Conservation (phyloP, 2,888 invertebrate genomes). For the Deilephila porcellus region DNA sequence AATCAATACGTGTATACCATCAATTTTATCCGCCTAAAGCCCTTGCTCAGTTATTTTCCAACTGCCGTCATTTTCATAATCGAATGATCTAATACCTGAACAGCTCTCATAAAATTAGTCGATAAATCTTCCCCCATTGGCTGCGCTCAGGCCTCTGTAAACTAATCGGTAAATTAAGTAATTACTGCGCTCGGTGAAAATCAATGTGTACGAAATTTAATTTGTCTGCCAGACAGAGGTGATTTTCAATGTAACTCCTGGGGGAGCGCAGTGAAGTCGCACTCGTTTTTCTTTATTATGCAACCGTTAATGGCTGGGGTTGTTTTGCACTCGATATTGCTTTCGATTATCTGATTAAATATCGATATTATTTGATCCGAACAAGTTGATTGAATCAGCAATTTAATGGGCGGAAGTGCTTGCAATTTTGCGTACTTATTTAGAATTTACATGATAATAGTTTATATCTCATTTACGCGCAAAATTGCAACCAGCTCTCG, state of each 20-base stretch:
- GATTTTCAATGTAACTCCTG: conserved; percentile 61
- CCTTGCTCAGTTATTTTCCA: neutral
- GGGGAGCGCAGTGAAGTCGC: conserved; percentile 49
- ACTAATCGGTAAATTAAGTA: conserved; percentile 78
- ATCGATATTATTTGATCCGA: neutral
- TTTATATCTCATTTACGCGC: too few relatives aligned
- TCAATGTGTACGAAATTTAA: conserved; percentile 79
- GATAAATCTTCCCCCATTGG: conserved; percentile 67
- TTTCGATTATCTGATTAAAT: conserved; percentile 6
- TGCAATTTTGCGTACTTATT: neutral
- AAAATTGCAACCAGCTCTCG: too few relatives aligned
- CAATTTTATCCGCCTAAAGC: neutral
- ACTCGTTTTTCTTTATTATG: conserved; percentile 61
- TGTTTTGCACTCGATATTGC: conserved; percentile 49
- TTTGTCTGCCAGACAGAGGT: conserved; percentile 65
- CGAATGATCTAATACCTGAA: conserved; percentile 54
- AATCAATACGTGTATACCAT: too few relatives aligned
- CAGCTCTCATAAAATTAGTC: conserved; percentile 58
- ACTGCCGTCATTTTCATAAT: conserved; percentile 49
- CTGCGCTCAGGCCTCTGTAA: conserved; percentile 66
- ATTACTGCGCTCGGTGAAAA: conserved; percentile 71
- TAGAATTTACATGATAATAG: too few relatives aligned
- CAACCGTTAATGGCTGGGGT: conserved; percentile 49
- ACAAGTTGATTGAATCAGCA: neutral
- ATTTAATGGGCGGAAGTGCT: neutral